phyloP scores from a whole-genome alignment of 2,113 vertebrate species.

The Macaca nemestrina region DNA sequence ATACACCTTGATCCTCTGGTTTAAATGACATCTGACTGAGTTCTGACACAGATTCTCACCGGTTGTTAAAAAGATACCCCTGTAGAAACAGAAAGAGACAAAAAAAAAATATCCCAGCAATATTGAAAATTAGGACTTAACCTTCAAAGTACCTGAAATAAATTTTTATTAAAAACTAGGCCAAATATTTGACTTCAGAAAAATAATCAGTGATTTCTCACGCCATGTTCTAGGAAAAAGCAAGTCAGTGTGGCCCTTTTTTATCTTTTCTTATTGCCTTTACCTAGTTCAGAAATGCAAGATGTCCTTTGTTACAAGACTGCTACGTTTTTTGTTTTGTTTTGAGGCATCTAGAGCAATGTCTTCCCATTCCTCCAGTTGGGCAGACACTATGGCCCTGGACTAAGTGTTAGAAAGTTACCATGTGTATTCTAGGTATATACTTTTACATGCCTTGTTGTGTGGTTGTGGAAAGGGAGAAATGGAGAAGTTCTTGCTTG shows the following conservation, averaged over 20 bases:
- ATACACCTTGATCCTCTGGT: not conserved
- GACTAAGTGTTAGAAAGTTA: too few relatives aligned
- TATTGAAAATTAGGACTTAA: not conserved
- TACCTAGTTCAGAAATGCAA: not conserved
- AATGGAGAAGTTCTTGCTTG: not conserved
- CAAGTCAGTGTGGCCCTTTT: fast-evolving
- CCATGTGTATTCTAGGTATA: fast-evolving
- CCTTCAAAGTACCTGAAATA: not conserved
- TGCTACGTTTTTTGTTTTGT: not conserved
- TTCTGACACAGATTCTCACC: not conserved
- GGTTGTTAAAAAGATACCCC: not conserved
- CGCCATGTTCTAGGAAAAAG: not conserved
- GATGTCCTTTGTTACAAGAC: not conserved
- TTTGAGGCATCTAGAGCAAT: fast-evolving
- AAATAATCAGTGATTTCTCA: not conserved
- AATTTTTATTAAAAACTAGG: not conserved
- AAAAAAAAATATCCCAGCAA: not conserved
- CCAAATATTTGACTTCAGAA: not conserved
- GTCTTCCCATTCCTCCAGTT: not conserved
- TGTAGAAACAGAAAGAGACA: not conserved
- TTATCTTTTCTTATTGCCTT: not conserved
- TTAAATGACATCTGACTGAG: not conserved
- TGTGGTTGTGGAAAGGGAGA: fast-evolving
- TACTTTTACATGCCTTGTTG: fast-evolving
- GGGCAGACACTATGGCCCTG: fast-evolving